Percentiles rank a stretch among this genome's conserved stretches.
Evolutionary conservation across 2,888 invertebrate species (phyloP).

Genomic region (Pachydiplax longipennis): DNA sequence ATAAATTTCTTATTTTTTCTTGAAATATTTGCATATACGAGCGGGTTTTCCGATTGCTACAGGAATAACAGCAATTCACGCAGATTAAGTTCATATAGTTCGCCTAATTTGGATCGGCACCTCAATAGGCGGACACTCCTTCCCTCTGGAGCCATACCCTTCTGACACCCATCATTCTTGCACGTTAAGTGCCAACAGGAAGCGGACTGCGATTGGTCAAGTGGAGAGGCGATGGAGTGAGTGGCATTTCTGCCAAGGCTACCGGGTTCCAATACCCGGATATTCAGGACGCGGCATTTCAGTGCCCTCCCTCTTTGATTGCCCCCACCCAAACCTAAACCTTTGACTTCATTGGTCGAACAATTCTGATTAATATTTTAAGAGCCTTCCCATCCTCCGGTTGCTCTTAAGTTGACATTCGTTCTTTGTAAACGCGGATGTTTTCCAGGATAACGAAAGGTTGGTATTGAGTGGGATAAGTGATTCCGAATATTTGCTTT

Average conservation of each 20-base stretch:
- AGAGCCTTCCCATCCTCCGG: neutral
- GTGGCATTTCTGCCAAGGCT: conserved; percentile 42
- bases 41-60: too few species aligned
- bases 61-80: too few species aligned
- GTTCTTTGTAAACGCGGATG: conserved; percentile 13
- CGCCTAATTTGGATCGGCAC: too few species aligned
- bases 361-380: conserved; percentile 16
- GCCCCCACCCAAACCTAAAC: neutral
- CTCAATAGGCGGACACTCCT: neutral
- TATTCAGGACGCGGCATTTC: conserved; percentile 18
- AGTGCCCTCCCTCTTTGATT: neutral
- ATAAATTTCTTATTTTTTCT: too few species aligned
- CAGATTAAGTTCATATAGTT: too few species aligned
- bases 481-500: neutral
- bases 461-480: neutral
- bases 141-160: neutral
- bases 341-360: conserved; percentile 28
- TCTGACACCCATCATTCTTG: neutral
- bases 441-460: neutral
- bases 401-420: neutral
- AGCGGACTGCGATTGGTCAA: conserved; percentile 36
- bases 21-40: too few species aligned
- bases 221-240: neutral
- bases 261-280: conserved; percentile 40
- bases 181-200: conserved; percentile 15